A percentile compares a stretch with the other conserved stretches of the same genome.
Evolutionary conservation across 2,113 vertebrate species (phyloP).

Genomic region (Osmerus mordax): DNA sequence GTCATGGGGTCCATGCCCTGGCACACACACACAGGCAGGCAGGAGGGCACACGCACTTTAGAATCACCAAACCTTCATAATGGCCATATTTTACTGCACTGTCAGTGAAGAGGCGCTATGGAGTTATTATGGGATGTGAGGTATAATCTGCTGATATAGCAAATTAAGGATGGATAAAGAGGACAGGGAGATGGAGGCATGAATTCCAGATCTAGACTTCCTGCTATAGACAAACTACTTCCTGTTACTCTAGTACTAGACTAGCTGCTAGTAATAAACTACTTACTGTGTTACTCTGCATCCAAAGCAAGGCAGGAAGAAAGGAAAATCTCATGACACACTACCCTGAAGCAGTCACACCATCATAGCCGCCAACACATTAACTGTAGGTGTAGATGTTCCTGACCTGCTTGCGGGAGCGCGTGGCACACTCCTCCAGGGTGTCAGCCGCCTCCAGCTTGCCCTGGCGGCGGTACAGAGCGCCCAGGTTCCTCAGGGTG

Average conservation of each 20-base stretch:
- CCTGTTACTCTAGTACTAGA: conserved; percentile 21
- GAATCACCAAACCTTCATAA: not conserved
- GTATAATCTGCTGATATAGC: not conserved
- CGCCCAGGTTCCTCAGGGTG: conserved; percentile 87
- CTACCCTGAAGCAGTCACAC: conserved; percentile 3
- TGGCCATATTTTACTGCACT: not conserved
- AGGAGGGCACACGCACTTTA: not conserved
- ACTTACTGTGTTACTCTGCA: conserved; percentile 80
- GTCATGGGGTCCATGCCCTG: conserved; percentile 88
- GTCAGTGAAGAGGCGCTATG: not conserved
- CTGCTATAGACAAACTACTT: too few species aligned
- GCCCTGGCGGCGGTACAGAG: conserved; percentile 88
- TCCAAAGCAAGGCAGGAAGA: conserved; percentile 67
- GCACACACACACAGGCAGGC: not conserved
- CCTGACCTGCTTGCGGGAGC: conserved; percentile 87
- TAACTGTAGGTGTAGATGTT: not conserved
- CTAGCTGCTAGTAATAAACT: conserved; percentile 48
- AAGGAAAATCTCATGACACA: conserved; percentile 59
- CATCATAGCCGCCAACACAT: not conserved
- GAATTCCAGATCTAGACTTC: too few species aligned
- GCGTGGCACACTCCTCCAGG: conserved; percentile 85
- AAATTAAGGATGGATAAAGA: not conserved
- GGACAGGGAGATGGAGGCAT: not conserved
- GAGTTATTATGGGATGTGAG: not conserved
- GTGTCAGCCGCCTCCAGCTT: conserved; percentile 91